Percentiles rank a stretch among this genome's conserved stretches.
Conservation (phyloP, 2,888 invertebrate genomes). For the Hartigia nigra region DNA sequence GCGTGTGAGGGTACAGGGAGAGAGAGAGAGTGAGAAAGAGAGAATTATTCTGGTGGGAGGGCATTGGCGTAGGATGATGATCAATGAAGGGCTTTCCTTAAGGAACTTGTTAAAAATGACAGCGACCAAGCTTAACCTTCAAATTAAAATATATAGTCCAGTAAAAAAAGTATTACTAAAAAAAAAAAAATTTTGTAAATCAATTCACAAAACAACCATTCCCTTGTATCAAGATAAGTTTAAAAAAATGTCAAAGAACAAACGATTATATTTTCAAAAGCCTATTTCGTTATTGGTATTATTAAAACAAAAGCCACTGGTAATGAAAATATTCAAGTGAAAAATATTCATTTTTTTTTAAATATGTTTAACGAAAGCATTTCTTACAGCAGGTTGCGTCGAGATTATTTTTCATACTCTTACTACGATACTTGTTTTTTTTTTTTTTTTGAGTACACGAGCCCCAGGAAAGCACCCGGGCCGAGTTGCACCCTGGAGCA, state of each 20-base stretch:
- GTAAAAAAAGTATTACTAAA: background rate
- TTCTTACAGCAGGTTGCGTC: background rate
- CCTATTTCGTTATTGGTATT: background rate
- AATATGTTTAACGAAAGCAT: background rate
- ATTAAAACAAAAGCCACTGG: background rate
- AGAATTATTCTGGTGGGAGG: background rate
- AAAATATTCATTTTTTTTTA: background rate
- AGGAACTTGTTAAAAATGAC: background rate
- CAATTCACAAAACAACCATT: background rate
- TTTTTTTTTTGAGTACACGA: background rate
- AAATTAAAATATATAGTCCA: background rate
- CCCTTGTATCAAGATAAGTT: background rate
- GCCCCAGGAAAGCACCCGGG: background rate
- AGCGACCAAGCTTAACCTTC: background rate
- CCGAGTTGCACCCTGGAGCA: background rate
- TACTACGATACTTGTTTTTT: too few species aligned
- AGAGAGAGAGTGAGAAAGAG: slow-evolving; percentile 12
- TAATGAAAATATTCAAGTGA: background rate
- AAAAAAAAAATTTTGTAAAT: background rate
- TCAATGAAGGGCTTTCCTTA: background rate
- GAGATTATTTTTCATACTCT: background rate
- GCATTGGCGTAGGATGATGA: slow-evolving; percentile 29
- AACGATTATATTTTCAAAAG: background rate
- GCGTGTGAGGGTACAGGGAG: background rate
- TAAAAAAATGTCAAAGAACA: background rate